Evolutionary conservation across 2,113 vertebrate genomes (phyloP), one percentile per base, ranked within the genome.

Genomic region (Colistium nudipinnis): DNA sequence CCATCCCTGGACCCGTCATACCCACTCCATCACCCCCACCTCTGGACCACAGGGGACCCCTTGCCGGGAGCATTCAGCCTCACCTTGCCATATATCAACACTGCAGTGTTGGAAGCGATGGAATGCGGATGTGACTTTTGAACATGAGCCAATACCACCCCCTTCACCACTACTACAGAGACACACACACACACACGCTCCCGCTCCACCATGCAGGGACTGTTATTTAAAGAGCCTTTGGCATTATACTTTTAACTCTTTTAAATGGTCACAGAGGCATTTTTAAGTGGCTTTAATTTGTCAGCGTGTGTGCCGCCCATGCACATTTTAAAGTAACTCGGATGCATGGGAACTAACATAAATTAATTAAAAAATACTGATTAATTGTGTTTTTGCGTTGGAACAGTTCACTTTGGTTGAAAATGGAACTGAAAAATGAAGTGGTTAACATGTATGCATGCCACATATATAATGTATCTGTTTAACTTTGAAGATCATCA

Each of bases 71-170:
- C 17, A 1, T 4, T 64, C 60, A 28, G 61, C 41, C 47, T 38
- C 72, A 25, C 65, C 61, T 39, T 73, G 72, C 60, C 78, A 78
- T 51, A 24, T 27, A 49, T 59, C 72, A 56, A 75, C 78, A 75
- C 78, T 82, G 84, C 82, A 79, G 82, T 82, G 74, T 72, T 85
- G 70, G 80, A 83, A 35, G 66, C 38, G 76, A 63, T 65, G 56
- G 63, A 67, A 68, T 67, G 72, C 54, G 65, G 66, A 82, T 82
- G 73, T 68, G 57, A 31, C 56, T 62, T 44, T 39, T 82, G 78
- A 77, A 66, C 20, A 65, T 7, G 10, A 73, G 74, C 72, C 84
- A 85, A 53, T 47, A 25, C 6, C n/a, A 22, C 68, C 55, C 52
- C 57, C 0, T n/a, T n/a, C n/a, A n/a, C 39, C n/a, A 38, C 41